Percentiles rank a stretch among this genome's conserved stretches.
Conservation (phyloP, 2,888 invertebrate species). For the Stenodera caucasica region DNA sequence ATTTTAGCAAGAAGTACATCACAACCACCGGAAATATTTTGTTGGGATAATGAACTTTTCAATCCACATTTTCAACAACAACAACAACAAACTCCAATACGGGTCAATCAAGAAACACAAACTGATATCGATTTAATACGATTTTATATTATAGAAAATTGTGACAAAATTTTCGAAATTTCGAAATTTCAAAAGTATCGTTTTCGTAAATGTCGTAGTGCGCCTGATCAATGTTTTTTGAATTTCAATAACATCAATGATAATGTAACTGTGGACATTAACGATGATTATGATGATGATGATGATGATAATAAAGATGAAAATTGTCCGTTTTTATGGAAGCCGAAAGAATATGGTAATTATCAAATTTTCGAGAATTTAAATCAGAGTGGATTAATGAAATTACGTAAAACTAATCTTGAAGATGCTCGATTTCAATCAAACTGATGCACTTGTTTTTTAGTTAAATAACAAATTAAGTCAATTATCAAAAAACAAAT, state of each 20-base stretch:
- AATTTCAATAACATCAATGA: conserved; percentile 11
- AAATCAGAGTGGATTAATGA: background rate
- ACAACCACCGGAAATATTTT: conserved; percentile 83
- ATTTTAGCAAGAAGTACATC: conserved; percentile 76
- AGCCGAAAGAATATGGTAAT: conserved; percentile 28
- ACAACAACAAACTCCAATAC: conserved; percentile 14
- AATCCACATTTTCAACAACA: conserved; percentile 3
- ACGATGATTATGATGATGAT: conserved; percentile 36
- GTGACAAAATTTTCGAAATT: conserved; percentile 71
- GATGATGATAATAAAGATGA: conserved; percentile 35
- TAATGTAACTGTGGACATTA: conserved; percentile 24
- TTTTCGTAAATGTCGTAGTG: conserved; percentile 10
- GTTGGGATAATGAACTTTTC: conserved; percentile 62
- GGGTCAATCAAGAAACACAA: conserved; percentile 59
- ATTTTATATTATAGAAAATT: conserved; percentile 71
- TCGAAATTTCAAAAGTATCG: conserved; percentile 45
- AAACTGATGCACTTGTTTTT: background rate
- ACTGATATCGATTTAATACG: conserved; percentile 64
- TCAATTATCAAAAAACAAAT: background rate
- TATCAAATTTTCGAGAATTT: conserved; percentile 36
- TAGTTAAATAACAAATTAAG: background rate
- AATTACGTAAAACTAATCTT: conserved; percentile 3
- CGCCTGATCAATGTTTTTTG: conserved; percentile 22
- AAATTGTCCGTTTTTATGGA: conserved; percentile 46
- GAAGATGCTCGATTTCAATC: background rate